Conservation (phyloP, 1,140 invertebrate species). For the Meloidogyne floridensis region DNA sequence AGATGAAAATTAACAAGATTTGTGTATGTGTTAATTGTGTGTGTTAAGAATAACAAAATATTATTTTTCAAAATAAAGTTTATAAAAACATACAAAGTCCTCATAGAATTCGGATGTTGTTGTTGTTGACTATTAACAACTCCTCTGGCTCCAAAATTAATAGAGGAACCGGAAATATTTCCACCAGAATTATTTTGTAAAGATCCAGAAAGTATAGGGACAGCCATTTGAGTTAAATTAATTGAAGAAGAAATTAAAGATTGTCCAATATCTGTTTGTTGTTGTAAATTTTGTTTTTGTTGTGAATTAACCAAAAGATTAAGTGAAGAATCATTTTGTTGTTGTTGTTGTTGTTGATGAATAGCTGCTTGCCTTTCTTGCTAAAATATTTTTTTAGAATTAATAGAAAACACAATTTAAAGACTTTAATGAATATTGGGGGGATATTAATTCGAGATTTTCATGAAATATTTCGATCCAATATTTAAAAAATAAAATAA, state of each 20-base stretch:
- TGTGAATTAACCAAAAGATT: not conserved
- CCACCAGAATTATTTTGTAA: not conserved
- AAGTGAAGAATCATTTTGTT: not conserved
- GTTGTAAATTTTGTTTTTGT: not conserved
- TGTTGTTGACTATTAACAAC: not conserved
- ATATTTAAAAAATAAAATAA: too few species aligned
- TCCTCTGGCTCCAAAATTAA: not conserved
- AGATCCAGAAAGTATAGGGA: not conserved
- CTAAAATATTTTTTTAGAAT: slow-evolving; percentile 21
- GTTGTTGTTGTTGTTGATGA: not conserved
- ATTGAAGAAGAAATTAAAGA: not conserved
- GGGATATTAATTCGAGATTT: not conserved
- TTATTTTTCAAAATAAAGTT: too few species aligned
- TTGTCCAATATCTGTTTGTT: slow-evolving; percentile 6
- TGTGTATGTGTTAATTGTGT: too few species aligned
- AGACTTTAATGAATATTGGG: not conserved
- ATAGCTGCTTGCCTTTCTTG: slow-evolving; percentile 22
- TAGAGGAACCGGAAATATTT: not conserved
- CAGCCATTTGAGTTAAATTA: slow-evolving; percentile 1
- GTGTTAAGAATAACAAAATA: too few species aligned
- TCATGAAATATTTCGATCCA: too few species aligned
- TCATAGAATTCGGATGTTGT: slow-evolving; percentile 1
- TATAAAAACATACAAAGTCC: not conserved
- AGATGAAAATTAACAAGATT: too few species aligned
- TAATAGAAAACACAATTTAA: not conserved